Evolutionary conservation across 2,113 vertebrate species (phyloP).

Genomic region (Labeo catla): DNA sequence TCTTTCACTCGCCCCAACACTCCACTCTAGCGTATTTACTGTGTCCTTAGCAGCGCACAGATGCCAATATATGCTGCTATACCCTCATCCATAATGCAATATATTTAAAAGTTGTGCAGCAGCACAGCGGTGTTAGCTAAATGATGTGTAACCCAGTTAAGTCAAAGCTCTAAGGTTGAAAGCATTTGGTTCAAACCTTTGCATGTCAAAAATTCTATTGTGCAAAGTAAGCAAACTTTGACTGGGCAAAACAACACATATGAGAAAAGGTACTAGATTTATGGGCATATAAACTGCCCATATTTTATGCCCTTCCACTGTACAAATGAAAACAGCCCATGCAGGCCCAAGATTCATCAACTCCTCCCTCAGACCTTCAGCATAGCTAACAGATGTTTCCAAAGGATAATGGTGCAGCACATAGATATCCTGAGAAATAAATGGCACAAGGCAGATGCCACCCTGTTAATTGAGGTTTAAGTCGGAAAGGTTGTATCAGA

Average conservation of each 20-base stretch:
- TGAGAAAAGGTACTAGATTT: conserved; percentile 4
- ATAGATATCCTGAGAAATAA: conserved; percentile 38
- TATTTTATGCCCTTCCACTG: conserved; percentile 34
- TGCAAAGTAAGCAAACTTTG: conserved; percentile 32
- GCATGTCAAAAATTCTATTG: conserved; percentile 21
- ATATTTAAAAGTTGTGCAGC: background rate
- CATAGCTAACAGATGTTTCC: conserved; percentile 53
- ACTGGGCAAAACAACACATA: background rate
- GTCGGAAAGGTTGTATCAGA: conserved; percentile 7
- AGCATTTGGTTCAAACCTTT: background rate
- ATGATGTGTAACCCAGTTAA: conserved; percentile 9
- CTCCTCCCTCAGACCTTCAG: conserved; percentile 40
- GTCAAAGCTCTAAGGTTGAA: background rate
- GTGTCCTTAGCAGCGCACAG: background rate
- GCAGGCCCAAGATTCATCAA: conserved; percentile 13
- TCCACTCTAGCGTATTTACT: background rate
- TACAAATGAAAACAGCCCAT: background rate
- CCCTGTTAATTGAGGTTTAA: conserved; percentile 49
- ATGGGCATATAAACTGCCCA: background rate
- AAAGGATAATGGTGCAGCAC: conserved; percentile 19
- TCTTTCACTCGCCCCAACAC: background rate
- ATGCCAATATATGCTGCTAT: background rate
- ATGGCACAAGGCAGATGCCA: conserved; percentile 58
- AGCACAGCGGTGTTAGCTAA: background rate
- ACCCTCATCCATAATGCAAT: conserved; percentile 4